Percentiles rank a stretch among this genome's conserved stretches.
These are phyloP conservation scores for Sarcophaga caerulescens DNA, from an alignment of 2,888 invertebrate genomes.

Conservation along the genomic window DNA sequence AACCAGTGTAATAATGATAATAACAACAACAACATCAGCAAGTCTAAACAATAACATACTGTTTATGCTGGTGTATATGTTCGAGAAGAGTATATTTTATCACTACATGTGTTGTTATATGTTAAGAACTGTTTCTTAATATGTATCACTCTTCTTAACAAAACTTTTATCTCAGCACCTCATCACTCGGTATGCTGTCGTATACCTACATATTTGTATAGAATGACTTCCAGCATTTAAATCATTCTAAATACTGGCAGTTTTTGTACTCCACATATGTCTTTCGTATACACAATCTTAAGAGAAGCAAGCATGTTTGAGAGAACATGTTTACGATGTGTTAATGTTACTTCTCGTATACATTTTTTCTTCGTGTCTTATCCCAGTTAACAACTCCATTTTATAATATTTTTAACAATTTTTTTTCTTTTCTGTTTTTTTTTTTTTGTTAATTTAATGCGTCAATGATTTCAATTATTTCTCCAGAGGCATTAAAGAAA, in stretches of 20 bases:
- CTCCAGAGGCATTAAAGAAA: slow-evolving; percentile 4
- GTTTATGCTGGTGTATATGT: not conserved
- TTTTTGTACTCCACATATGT: no score
- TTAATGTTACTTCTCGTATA: slow-evolving; percentile 24
- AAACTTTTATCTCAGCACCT: no score
- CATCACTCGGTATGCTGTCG: no score
- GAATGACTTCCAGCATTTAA: no score
- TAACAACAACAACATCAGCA: not conserved
- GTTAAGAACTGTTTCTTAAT: slow-evolving; percentile 37
- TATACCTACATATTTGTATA: no score
- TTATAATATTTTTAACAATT: no score
- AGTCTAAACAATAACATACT: slow-evolving; percentile 23
- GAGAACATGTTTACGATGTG: slow-evolving; percentile 32
- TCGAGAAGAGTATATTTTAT: slow-evolving; percentile 35
- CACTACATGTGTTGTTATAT: slow-evolving; percentile 15
- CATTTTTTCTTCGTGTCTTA: no score
- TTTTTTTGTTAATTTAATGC: slow-evolving; percentile 35
- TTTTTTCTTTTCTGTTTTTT: not conserved
- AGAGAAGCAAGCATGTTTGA: no score
- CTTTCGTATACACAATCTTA: no score
- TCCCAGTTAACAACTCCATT: no score
- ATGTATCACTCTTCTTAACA: not conserved
- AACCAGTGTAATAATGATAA: not conserved
- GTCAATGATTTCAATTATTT: slow-evolving; percentile 30
- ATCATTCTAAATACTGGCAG: no score